Conservation (phyloP, 1,140 invertebrate species). For the Drosophila ananassae region DNA sequence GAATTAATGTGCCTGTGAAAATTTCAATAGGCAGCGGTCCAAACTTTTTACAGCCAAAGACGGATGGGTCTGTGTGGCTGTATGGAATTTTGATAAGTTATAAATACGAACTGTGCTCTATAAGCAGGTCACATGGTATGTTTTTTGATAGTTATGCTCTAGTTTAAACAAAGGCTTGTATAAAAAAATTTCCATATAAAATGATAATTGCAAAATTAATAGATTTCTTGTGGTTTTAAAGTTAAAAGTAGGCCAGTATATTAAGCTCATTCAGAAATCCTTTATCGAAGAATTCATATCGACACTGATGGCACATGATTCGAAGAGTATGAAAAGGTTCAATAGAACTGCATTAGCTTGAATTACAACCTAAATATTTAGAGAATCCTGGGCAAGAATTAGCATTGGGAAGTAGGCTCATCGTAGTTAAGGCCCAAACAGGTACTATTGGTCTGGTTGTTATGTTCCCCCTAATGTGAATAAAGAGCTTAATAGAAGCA, state of each 20-base stretch:
- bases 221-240: too few relatives aligned
- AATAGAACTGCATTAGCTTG: too few relatives aligned
- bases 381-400: neutral
- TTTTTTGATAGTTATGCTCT: constrained; percentile 17
- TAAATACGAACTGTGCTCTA: constrained; percentile 46
- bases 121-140: constrained; percentile 18
- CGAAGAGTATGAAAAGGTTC: too few relatives aligned
- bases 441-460: neutral
- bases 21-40: constrained; percentile 52
- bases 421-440: neutral
- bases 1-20: constrained; percentile 73
- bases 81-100: constrained; percentile 62
- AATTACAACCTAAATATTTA: too few relatives aligned
- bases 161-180: neutral
- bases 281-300: too few relatives aligned
- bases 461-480: constrained; percentile 17
- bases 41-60: constrained; percentile 53
- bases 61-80: constrained; percentile 45
- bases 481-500: constrained; percentile 32
- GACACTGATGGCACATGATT: too few relatives aligned
- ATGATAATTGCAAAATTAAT: neutral
- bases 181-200: neutral
- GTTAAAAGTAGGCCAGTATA: too few relatives aligned
- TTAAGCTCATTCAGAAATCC: too few relatives aligned
- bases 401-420: neutral